Base-by-base conservation (phyloP, 2,888 invertebrate genomes). In the Lasius fuliginosus region DNA sequence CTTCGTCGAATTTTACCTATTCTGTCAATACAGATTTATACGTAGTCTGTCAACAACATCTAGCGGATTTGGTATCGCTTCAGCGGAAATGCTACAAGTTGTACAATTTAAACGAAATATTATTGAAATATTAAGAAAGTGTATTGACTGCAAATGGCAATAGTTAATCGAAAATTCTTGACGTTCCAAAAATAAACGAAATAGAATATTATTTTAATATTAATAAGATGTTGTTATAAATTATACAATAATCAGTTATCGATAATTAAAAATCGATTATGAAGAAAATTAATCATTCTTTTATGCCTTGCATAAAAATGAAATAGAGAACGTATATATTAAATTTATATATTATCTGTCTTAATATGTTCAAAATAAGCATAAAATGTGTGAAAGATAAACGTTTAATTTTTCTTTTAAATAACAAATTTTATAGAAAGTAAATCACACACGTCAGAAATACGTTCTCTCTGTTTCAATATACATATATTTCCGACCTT, bases 1-100 rank as follows among this genome's bases (percentile, higher is more conserved):
- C 69, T 68, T 58, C 42, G 30, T 58, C 33, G 42, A 77, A 77
- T 67, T 65, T 67, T 76, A 36, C 27, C 0, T 36, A 36, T 4
- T 36, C 5, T 36, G 36, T 36, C 36, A 36, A 76, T 58, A 58
- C 9, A 42, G 15, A 42, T 69, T 77, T 30, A 33, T 30, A 33
- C 69, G 18, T 27, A 27, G 15, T 76, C 53, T 49, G 27, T 53
- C 27, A 27, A 8, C 53, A 18, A 53, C 15, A 27, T 76, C 4
- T 68, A 27, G n/a, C 23, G 36, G 15, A 77, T 77, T 56, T 42
- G 30, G 9, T 69, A 40, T 69, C 30, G n/a, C 42, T 30, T 53
- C 2, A 15, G 4, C 49, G 33, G 23, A 64, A 65, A 27, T 15
- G 23, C 36, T 15, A 36, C 40, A 23, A 42, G 18, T 18, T 40